These are phyloP conservation scores for Euura saliciscinereae DNA, from an alignment of 1,140 invertebrate genomes.

Conservation along the genomic window DNA sequence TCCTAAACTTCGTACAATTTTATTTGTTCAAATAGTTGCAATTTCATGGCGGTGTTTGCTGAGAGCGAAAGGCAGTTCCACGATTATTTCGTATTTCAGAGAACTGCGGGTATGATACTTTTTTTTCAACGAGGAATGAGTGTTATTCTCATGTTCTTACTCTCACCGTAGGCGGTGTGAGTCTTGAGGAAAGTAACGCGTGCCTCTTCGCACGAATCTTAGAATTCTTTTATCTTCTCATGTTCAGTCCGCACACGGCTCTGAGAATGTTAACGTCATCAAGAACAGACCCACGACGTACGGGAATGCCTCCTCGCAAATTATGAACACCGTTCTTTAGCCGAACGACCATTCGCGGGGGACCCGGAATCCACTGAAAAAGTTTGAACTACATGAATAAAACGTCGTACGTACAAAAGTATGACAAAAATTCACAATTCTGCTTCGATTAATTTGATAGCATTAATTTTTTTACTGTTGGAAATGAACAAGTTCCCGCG, in stretches of 20 bases:
- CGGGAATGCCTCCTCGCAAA: background rate
- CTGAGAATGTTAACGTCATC: background rate
- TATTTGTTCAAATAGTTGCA: too few species aligned
- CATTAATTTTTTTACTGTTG: too few species aligned
- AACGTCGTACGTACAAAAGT: too few species aligned
- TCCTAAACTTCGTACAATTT: too few species aligned
- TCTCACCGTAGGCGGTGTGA: background rate
- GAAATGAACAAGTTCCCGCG: too few species aligned
- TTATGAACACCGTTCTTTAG: constrained; percentile 5
- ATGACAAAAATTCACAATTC: too few species aligned
- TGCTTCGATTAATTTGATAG: too few species aligned
- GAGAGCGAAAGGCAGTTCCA: too few species aligned
- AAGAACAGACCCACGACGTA: background rate
- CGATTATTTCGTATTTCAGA: too few species aligned
- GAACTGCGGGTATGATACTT: background rate
- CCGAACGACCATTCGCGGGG: background rate
- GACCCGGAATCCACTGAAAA: background rate
- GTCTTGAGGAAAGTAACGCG: background rate
- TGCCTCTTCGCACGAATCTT: background rate
- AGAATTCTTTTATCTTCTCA: background rate
- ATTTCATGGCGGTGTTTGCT: too few species aligned
- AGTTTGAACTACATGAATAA: background rate
- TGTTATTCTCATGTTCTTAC: background rate
- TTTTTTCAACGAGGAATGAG: background rate
- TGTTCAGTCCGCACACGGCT: background rate